These are phyloP conservation scores for Pluvialis apricaria DNA, from an alignment of 2,113 vertebrate species.

Conservation along the genomic window DNA sequence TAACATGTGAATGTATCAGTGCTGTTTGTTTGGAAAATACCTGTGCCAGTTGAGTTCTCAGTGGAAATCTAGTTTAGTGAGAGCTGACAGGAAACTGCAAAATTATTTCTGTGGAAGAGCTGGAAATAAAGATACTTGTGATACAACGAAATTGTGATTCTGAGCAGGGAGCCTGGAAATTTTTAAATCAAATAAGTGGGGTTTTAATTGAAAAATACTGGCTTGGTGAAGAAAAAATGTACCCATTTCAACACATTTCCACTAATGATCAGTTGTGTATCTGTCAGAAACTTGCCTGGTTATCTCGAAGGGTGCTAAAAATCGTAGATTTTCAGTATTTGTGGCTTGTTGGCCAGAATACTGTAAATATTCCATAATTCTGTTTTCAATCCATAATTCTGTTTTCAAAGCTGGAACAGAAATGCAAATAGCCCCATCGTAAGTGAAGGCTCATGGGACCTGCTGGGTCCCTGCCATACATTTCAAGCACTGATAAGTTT, in stretches of 20 bases:
- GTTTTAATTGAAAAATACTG: background rate
- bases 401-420: background rate
- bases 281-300: background rate
- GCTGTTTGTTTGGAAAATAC: background rate
- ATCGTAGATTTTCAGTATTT: background rate
- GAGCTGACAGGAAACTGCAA: background rate
- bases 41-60: background rate
- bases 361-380: background rate
- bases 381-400: background rate
- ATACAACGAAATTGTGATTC: background rate
- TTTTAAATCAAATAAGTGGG: background rate
- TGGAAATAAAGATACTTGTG: background rate
- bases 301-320: background rate
- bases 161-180: background rate
- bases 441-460: background rate
- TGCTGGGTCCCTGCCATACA: background rate
- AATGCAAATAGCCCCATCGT: background rate
- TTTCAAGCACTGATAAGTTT: background rate
- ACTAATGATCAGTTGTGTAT: background rate
- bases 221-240: background rate
- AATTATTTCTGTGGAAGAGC: background rate
- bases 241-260: background rate
- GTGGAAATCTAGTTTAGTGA: background rate
- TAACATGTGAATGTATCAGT: background rate
- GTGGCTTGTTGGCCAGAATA: background rate